Base-by-base conservation (phyloP, 2,797 vertebrate species). In the Triplophysa bombifrons region DNA sequence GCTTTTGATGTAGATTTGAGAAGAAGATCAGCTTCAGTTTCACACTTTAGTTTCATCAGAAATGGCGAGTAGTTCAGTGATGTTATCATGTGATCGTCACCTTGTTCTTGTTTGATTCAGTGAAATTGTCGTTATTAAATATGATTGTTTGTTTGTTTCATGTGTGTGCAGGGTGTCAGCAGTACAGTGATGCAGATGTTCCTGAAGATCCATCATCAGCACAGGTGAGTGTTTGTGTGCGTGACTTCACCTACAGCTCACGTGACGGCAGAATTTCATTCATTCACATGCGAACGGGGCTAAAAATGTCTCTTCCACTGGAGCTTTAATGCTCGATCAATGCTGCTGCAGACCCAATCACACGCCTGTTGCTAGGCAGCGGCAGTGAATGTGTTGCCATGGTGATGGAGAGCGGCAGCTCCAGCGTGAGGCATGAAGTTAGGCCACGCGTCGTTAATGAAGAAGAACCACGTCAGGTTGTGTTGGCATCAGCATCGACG, bases 211-310 rank as follows among this genome's bases (percentile, higher is more conserved):
- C 95, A 41, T 41, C 41, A 84, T 91, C 95, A 86, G 91, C 95
- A 89, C 96, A 95, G 91, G 98, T 99, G 89, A 95, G 96, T 73
- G 48, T 1, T 14, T 99, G 89, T 95, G 96, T 73, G 48, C 3
- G 48, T 55, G 19, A 55, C 53, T n/a, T 55, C 53, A 55, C 4
- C 53, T 55, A 20, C n/a, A 11, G 8, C 53, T 20, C 53, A 55
- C 17, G 16, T 51, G 14, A n/a, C 22, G 3, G 56, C 56, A 58
- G 72, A 68, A 56, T 72, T 72, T 67, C 53, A 56, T 83, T 67
- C 85, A 84, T 83, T 84, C 78, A 81, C 60, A 82, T 56, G 63
- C 44, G 8, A 78, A 73, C 8, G 60, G 22, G 56, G 55, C 78
- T 72, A 72, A 30, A 68, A 81, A 61, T 63, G 25, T 66, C 30